These are phyloP conservation scores for Pachycephus smyrnensis DNA, from an alignment of 2,888 invertebrate genomes.

Conservation along the genomic window DNA sequence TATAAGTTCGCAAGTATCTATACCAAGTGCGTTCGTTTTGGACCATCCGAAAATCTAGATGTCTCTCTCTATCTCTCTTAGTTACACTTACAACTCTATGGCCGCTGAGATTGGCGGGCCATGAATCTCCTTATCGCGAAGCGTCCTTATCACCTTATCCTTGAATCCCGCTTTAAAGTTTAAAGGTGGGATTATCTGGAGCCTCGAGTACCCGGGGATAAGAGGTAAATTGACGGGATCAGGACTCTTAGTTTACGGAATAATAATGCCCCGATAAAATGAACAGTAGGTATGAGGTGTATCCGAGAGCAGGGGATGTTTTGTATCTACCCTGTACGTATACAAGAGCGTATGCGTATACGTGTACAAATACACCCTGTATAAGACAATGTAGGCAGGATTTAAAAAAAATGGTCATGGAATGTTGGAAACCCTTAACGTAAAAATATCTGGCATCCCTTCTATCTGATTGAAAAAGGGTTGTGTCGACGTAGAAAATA, in stretches of 20 bases:
- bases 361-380: background rate
- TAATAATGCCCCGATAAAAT: slow-evolving; percentile 1
- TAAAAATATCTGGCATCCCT: too few species aligned
- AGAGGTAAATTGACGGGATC: slow-evolving; percentile 37
- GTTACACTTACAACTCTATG: background rate
- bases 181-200: slow-evolving; percentile 41
- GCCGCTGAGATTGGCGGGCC: background rate
- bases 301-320: background rate
- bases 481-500: too few species aligned
- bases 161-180: slow-evolving; percentile 31
- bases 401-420: too few species aligned
- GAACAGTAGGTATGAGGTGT: background rate
- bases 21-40: background rate
- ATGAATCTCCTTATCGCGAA: slow-evolving; percentile 28
- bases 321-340: background rate
- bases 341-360: background rate
- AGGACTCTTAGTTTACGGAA: background rate
- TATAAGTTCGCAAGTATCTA: background rate
- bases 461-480: too few species aligned
- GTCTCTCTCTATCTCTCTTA: background rate
- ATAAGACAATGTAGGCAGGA: too few species aligned
- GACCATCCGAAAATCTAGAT: background rate
- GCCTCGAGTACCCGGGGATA: slow-evolving; percentile 30
- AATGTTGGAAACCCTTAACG: too few species aligned
- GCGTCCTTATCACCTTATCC: slow-evolving; percentile 29